Conservation (phyloP, 2,888 invertebrate genomes). For the Agrotis clavis region DNA sequence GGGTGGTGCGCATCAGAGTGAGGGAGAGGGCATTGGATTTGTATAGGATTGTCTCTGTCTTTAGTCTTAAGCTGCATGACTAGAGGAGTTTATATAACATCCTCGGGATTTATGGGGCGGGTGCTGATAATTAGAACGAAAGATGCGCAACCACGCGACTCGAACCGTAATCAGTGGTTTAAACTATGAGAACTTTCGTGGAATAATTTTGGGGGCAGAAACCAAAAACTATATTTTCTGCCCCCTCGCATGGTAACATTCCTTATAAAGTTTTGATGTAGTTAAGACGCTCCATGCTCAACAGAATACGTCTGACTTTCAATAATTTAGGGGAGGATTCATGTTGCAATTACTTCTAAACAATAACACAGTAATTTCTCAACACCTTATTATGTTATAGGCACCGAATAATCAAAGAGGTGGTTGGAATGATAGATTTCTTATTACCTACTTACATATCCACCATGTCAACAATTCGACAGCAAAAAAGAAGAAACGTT, state of each 20-base stretch:
- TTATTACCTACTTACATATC: conserved; percentile 28
- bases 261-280: background rate
- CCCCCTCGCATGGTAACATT: background rate
- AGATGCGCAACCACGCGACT: conserved; percentile 89
- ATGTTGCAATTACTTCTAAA: background rate
- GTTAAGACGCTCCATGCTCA: background rate
- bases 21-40: conserved; percentile 62
- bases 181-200: conserved; percentile 70
- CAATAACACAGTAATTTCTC: too few relatives aligned
- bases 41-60: conserved; percentile 66
- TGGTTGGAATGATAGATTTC: background rate
- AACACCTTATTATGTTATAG: too few relatives aligned
- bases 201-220: conserved; percentile 54
- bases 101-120: conserved; percentile 80
- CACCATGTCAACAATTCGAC: background rate
- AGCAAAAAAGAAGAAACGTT: conserved; percentile 18
- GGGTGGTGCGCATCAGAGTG: conserved; percentile 62
- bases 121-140: conserved; percentile 88
- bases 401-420: too few relatives aligned
- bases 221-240: conserved; percentile 16
- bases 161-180: conserved; percentile 76
- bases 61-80: conserved; percentile 73
- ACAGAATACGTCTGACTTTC: background rate
- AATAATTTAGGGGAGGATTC: background rate
- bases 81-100: conserved; percentile 77